These are phyloP conservation scores for Poecilia latipinna DNA, from an alignment of 2,113 vertebrate genomes.

Conservation along the genomic window DNA sequence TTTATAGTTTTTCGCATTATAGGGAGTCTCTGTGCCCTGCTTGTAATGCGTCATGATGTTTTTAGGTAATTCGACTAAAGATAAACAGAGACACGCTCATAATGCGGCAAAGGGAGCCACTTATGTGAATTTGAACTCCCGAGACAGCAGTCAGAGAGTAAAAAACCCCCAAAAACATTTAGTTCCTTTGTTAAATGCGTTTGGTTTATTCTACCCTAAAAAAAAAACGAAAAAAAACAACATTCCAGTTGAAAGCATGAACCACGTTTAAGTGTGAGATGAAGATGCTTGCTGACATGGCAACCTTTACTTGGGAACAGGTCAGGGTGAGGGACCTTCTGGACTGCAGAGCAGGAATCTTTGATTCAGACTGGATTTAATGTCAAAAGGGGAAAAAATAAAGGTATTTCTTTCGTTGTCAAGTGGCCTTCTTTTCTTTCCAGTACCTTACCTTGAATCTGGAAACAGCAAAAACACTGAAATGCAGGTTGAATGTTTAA, in stretches of 20 bases:
- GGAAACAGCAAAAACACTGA: too few species aligned
- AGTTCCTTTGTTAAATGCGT: not conserved
- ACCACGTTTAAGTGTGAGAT: not conserved
- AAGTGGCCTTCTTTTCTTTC: too few species aligned
- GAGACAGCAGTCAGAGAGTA: not conserved
- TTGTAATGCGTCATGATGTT: constrained; percentile 26
- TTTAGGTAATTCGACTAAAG: constrained; percentile 35
- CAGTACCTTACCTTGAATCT: too few species aligned
- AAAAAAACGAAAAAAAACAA: not conserved
- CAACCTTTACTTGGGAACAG: not conserved
- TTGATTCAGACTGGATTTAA: not conserved
- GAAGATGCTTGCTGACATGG: not conserved
- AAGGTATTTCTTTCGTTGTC: not conserved
- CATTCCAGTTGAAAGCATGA: not conserved
- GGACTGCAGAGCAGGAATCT: not conserved
- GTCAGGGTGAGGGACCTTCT: not conserved
- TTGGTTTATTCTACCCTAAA: not conserved
- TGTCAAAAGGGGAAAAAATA: not conserved
- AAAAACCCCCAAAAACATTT: not conserved
- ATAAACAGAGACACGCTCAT: not conserved
- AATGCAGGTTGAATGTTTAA: too few species aligned
- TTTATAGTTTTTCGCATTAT: constrained; percentile 28
- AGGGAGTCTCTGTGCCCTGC: constrained; percentile 7
- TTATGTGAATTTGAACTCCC: not conserved
- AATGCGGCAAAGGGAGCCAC: constrained; percentile 13